Evolutionary conservation across 2,113 vertebrate species (phyloP).

Genomic region (Collichthys lucidus): DNA sequence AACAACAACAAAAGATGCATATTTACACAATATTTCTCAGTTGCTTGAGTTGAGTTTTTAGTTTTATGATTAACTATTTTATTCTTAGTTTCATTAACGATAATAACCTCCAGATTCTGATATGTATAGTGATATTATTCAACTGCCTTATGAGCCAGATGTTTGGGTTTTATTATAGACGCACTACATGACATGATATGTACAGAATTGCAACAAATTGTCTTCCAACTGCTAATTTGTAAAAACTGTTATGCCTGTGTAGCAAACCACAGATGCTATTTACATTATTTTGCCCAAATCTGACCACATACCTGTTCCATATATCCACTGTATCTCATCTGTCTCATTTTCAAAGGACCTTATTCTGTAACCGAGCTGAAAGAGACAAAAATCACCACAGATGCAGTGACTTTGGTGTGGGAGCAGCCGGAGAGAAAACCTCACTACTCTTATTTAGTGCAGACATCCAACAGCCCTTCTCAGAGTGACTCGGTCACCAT

Average conservation of each 20-base stretch:
- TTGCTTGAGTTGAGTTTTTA: not conserved
- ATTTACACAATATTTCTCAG: not conserved
- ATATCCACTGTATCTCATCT: not conserved
- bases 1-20: not conserved
- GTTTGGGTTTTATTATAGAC: not conserved
- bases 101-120: not conserved
- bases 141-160: not conserved
- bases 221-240: not conserved
- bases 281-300: not conserved
- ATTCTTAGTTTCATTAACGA: not conserved
- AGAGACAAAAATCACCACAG: slow-evolving; percentile 42
- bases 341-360: slow-evolving; percentile 58
- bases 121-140: not conserved
- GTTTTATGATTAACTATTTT: not conserved
- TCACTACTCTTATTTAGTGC: slow-evolving; percentile 51
- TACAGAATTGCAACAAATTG: not conserved
- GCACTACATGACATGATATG: not conserved
- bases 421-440: slow-evolving; percentile 3
- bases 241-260: not conserved
- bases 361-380: slow-evolving; percentile 36
- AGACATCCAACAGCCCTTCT: not conserved
- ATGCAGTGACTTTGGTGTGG: slow-evolving; percentile 67
- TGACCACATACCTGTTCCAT: not conserved
- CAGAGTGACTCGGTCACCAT: accelerated
- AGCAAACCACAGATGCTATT: not conserved